These are phyloP conservation scores for Heteromormyrus szaboi DNA, from an alignment of 2,797 vertebrate genomes.

Conservation along the genomic window DNA sequence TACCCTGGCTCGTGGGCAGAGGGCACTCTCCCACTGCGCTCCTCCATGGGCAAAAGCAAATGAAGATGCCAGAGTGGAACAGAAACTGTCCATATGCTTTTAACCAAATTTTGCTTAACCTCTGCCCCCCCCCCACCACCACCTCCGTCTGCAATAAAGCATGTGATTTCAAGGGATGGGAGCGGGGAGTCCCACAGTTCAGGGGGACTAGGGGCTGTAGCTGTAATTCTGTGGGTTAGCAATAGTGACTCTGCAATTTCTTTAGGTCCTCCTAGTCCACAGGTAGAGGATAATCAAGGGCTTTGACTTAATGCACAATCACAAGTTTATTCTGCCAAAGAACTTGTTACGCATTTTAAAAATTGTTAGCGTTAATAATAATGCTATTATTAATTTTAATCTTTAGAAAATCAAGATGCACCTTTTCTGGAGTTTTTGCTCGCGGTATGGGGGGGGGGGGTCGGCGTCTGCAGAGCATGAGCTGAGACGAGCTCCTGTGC, in stretches of 20 bases:
- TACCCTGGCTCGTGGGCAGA: constrained; percentile 95
- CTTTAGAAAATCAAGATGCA: neutral
- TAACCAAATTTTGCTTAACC: neutral
- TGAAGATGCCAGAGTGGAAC: constrained; percentile 39
- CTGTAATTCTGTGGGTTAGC: neutral
- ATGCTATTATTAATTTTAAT: neutral
- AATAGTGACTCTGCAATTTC: neutral
- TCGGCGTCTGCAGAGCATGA: neutral
- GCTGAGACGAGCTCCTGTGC: neutral
- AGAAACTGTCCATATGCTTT: neutral
- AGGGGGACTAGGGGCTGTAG: neutral
- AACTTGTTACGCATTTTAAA: neutral
- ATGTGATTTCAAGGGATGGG: neutral
- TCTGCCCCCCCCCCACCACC: neutral
- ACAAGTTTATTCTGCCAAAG: constrained; percentile 33
- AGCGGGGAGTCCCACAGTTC: neutral
- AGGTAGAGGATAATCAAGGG: neutral
- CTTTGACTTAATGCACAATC: constrained; percentile 22
- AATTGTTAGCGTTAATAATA: neutral
- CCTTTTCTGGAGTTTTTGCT: neutral
- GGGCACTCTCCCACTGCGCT: constrained; percentile 81
- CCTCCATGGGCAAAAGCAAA: constrained; percentile 73
- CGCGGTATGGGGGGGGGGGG: neutral
- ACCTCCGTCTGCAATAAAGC: neutral
- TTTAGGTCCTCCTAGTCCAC: neutral